phyloP scores from a whole-genome alignment of 2,113 vertebrate species.

The Thryonomys swinderianus region DNA sequence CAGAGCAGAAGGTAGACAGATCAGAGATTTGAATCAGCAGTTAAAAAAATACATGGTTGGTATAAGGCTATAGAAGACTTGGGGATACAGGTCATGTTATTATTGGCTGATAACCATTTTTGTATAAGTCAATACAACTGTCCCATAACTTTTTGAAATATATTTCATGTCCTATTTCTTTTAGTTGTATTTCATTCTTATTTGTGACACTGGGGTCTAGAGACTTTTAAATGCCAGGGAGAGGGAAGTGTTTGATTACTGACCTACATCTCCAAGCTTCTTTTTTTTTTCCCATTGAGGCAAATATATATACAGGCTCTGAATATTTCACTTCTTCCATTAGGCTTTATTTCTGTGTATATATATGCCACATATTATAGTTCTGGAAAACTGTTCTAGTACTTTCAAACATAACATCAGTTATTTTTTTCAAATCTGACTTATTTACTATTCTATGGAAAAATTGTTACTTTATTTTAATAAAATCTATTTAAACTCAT shows the following conservation, averaged over 20 bases:
- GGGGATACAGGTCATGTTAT: not conserved
- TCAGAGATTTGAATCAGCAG: not conserved
- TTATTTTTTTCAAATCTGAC: not conserved
- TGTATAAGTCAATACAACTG: not conserved
- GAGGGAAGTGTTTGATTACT: not conserved
- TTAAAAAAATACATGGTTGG: not conserved
- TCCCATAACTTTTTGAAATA: not conserved
- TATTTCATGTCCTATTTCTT: not conserved
- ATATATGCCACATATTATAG: no score
- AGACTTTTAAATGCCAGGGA: not conserved
- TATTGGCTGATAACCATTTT: not conserved
- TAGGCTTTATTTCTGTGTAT: no score
- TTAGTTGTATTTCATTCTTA: not conserved
- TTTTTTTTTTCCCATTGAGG: conserved; percentile 17
- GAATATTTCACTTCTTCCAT: no score
- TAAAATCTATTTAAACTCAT: not conserved
- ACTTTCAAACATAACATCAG: not conserved
- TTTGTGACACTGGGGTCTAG: not conserved
- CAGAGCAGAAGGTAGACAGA: not conserved
- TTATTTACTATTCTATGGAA: not conserved
- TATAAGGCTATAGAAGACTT: not conserved
- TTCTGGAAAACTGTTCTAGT: not conserved
- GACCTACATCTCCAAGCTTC: not conserved
- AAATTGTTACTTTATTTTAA: not conserved
- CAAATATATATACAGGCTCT: no score